phyloP scores from a whole-genome alignment of 1,140 invertebrate species.

The Batillaria attramentaria region DNA sequence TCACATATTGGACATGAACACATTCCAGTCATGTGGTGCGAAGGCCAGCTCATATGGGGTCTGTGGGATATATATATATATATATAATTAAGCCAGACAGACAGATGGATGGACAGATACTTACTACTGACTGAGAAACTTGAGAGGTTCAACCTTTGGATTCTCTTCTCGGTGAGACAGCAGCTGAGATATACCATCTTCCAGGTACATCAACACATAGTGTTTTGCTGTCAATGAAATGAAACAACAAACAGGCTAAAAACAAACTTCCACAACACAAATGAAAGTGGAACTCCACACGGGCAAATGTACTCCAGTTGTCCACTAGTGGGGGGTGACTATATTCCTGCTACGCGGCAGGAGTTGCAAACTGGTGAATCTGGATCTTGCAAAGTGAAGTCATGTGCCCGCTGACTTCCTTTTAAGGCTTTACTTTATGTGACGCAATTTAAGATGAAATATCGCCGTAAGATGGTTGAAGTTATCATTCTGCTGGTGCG shows the following conservation, averaged over 20 bases:
- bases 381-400: background rate
- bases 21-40: no score
- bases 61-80: no score
- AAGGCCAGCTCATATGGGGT: no score
- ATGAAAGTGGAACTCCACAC: background rate
- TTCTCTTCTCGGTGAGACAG: conserved; percentile 69
- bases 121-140: conserved; percentile 71
- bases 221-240: conserved; percentile 59
- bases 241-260: background rate
- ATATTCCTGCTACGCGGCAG: background rate
- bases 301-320: background rate
- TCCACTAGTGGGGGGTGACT: no score
- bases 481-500: no score
- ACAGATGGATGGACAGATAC: conserved; percentile 42
- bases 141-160: conserved; percentile 68
- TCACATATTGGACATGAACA: no score
- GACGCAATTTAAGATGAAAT: no score
- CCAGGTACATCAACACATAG: conserved; percentile 68
- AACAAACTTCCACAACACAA: background rate
- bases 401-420: no score
- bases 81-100: no score
- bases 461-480: no score
- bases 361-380: background rate
- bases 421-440: no score
- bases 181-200: conserved; percentile 68